phyloP scores from a whole-genome alignment of 2,888 invertebrate species.

The Ceramica pisi region DNA sequence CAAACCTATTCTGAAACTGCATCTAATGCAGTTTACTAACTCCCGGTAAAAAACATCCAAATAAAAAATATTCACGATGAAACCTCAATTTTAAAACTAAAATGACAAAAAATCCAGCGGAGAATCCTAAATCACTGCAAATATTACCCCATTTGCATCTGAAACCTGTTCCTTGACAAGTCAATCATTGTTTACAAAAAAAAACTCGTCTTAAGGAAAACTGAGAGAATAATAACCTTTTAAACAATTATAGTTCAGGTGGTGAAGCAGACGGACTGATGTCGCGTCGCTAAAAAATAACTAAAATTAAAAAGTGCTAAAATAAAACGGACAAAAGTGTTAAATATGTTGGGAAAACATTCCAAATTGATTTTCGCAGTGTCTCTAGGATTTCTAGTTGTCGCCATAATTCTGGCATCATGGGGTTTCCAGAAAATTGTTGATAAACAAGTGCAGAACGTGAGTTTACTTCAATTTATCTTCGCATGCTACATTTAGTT shows the following conservation, averaged over 20 bases:
- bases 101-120: background rate
- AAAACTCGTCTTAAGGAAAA: constrained; percentile 54
- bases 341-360: constrained; percentile 81
- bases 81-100: background rate
- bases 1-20: background rate
- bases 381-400: constrained; percentile 80
- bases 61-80: background rate
- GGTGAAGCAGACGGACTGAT: constrained; percentile 66
- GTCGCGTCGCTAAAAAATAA: constrained; percentile 38
- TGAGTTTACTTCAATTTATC: constrained; percentile 68
- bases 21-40: background rate
- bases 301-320: constrained; percentile 26
- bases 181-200: constrained; percentile 43
- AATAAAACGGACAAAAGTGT: constrained; percentile 37
- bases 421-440: constrained; percentile 89
- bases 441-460: constrained; percentile 86
- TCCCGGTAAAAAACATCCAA: background rate
- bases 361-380: constrained; percentile 77
- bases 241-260: constrained; percentile 66
- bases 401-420: constrained; percentile 83
- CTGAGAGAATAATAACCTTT: constrained; percentile 57
- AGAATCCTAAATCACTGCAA: constrained; percentile 1
- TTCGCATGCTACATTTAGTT: background rate
- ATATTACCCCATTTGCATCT: constrained; percentile 11
- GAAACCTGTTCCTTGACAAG: constrained; percentile 54